Evolutionary conservation across 2,797 vertebrate genomes (phyloP).

Genomic region (Pangasius sanitwongsei): DNA sequence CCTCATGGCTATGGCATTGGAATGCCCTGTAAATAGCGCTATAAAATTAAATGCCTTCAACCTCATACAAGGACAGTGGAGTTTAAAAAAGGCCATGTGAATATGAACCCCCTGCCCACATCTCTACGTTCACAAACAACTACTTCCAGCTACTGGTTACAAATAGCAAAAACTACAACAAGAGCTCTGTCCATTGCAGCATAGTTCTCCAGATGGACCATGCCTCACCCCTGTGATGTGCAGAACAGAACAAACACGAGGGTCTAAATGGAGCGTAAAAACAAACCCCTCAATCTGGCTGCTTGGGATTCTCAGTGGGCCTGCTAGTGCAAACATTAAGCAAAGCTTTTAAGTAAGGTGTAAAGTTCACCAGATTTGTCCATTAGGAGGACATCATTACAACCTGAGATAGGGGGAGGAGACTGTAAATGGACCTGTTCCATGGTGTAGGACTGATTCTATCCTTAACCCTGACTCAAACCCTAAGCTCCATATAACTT

Average conservation of each 20-base stretch:
- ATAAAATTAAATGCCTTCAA: constrained; percentile 17
- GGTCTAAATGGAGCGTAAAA: constrained; percentile 73
- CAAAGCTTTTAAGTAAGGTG: constrained; percentile 35
- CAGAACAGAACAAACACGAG: constrained; percentile 61
- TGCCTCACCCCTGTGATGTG: constrained; percentile 33
- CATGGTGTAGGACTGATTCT: neutral
- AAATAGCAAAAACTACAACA: neutral
- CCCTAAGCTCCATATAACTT: neutral
- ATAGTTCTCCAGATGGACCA: constrained; percentile 45
- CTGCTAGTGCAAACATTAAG: constrained; percentile 21
- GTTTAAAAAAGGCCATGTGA: neutral
- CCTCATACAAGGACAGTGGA: neutral
- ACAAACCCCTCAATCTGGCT: constrained; percentile 71
- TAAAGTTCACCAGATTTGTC: constrained; percentile 31
- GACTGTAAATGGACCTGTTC: neutral
- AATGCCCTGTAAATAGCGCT: constrained; percentile 54
- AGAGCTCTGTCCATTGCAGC: neutral
- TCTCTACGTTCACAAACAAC: neutral
- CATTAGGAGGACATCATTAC: constrained; percentile 13
- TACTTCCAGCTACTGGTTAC: neutral
- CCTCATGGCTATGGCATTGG: constrained; percentile 28
- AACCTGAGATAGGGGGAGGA: neutral
- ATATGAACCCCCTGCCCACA: neutral
- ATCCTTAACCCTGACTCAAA: neutral
- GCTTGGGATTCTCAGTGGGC: constrained; percentile 50